Percentiles rank a stretch among this genome's conserved stretches.
phyloP scores from a whole-genome alignment of 2,888 invertebrate species.

The Tenodera sinensis region DNA sequence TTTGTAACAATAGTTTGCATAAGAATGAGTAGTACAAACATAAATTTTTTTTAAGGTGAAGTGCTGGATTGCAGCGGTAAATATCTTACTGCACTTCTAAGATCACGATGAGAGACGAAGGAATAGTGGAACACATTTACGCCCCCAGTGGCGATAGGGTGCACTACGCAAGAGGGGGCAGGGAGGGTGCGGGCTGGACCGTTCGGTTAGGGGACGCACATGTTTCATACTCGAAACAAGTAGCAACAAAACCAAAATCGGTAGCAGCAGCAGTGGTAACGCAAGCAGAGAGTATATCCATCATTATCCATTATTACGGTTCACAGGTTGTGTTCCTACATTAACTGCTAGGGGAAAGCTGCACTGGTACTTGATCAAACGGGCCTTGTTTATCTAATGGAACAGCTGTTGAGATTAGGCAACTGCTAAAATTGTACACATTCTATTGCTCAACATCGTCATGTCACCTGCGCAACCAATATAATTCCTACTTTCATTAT shows the following conservation, averaged over 20 bases:
- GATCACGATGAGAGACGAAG: not conserved
- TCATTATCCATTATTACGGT: slow-evolving; percentile 7
- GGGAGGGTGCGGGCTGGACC: not conserved
- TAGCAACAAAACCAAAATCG: slow-evolving; percentile 9
- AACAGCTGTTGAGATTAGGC: not conserved
- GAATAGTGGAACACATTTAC: not conserved
- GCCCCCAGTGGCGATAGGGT: not conserved
- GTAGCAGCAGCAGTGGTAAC: not conserved
- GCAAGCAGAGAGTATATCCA: not conserved
- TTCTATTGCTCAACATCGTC: not conserved
- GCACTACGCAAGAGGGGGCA: not conserved
- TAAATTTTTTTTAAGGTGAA: no score
- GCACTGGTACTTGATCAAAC: not conserved
- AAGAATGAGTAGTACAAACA: no score
- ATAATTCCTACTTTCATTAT: no score
- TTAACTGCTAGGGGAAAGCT: not conserved
- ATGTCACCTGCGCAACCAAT: not conserved
- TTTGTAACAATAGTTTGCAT: no score
- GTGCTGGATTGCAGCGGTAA: no score
- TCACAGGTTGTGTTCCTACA: not conserved
- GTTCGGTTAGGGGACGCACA: not conserved
- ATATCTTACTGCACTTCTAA: no score
- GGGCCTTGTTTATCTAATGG: not conserved
- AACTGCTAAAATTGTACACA: not conserved
- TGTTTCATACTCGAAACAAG: slow-evolving; percentile 6